Evolutionary conservation across 2,797 vertebrate genomes (phyloP), one percentile per base, ranked within the genome.

Genomic region (Octomys mimax): DNA sequence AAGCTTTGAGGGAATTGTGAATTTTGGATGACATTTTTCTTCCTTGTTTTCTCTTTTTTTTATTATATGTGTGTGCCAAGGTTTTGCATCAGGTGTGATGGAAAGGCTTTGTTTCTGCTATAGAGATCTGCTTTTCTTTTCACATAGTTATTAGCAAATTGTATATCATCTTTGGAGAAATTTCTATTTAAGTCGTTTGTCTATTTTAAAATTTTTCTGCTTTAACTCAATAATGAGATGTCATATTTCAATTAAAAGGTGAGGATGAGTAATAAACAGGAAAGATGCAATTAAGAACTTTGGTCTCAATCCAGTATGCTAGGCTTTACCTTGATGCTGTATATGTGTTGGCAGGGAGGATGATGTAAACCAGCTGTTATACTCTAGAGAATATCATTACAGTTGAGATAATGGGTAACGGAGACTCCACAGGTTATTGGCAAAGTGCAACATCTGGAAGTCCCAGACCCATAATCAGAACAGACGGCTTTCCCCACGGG

Each of bases 401-500:
- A n/a, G 24, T 54, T 73, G 61, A 96, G 96, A 70, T 92, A 94
- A 96, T 94, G 28, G 13, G 49, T 91, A 87, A 70, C 28, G 86
- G 71, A 64, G 77, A 91, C 42, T 79, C 42, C 16, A 94, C 52
- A 87, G 91, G 57, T 95, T 96, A 87, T 49, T 49, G 39, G 52
- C 16, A 95, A 93, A 96, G 79, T 46, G 36, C 12, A 95, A 78
- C 87, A 96, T 96, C 87, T 97, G 79, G 39, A 91, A 92, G 49
- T 9, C 31, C 66, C 46, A 66, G 39, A 84, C 4, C 66, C 22
- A 28, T 59, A 75, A 52, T 87, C 71, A 85, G 39, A 97, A 36
- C 94, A 97, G 83, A 95, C 91, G 92, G 92, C 13, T 92, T 95
- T 96, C 80, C 86, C 71, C 66, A 78, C 90, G 62, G 59, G 79